Percentiles rank a stretch among this genome's conserved stretches.
Conservation (phyloP, 2,113 vertebrate genomes). For the Plotosus lineatus region DNA sequence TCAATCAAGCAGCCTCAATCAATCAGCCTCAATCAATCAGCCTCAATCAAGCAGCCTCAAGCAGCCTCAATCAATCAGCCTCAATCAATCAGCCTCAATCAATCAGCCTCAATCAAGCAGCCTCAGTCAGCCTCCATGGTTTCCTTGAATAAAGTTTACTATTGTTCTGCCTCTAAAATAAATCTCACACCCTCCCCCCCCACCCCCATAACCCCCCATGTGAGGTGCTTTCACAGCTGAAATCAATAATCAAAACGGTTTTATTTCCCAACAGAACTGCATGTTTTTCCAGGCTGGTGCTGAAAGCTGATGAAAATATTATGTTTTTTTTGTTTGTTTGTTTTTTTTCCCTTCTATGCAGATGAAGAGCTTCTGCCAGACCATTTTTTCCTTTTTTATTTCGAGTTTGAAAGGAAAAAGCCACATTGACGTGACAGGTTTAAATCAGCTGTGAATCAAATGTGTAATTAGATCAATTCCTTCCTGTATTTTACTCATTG, state of each 20-base stretch:
- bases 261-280: background rate
- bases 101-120: no score
- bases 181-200: conserved; percentile 13
- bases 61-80: no score
- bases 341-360: background rate
- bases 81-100: no score
- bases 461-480: background rate
- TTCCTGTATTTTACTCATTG: background rate
- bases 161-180: background rate
- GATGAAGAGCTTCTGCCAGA: background rate
- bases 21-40: no score
- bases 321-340: no score
- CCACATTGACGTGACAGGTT: background rate
- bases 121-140: background rate
- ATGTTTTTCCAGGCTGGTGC: background rate
- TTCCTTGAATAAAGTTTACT: conserved; percentile 6
- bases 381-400: background rate
- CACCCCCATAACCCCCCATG: no score
- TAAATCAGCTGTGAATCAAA: background rate
- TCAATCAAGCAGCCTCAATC: no score
- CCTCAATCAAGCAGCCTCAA: no score
- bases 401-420: background rate
- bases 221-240: conserved; percentile 15
- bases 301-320: conserved; percentile 8
- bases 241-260: conserved; percentile 18